Conservation (phyloP, 1,140 invertebrate species). For the Pogonomyrmex barbatus region DNA sequence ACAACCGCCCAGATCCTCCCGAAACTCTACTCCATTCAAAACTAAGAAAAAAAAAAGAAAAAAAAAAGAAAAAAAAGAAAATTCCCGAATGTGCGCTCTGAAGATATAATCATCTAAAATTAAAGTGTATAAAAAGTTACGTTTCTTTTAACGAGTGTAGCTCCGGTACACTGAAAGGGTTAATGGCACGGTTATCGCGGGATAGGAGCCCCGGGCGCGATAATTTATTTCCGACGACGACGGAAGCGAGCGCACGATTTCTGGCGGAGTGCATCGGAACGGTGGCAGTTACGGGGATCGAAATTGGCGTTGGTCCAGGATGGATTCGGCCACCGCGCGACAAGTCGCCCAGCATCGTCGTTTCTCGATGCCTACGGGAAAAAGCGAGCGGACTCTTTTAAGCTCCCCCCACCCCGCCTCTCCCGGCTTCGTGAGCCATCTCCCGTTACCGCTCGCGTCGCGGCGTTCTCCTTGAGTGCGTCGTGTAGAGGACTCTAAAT, state of each 20-base stretch:
- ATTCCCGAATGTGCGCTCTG: background rate
- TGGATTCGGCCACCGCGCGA: conserved; percentile 52
- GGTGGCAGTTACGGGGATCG: conserved; percentile 38
- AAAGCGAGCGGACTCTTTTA: conserved; percentile 62
- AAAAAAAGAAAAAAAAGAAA: too few relatives aligned
- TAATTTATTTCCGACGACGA: conserved; percentile 55
- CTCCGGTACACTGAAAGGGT: background rate
- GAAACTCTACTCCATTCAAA: background rate
- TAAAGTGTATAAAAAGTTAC: background rate
- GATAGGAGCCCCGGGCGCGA: background rate
- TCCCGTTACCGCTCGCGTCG: background rate
- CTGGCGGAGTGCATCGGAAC: conserved; percentile 19
- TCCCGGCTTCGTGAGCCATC: conserved; percentile 29
- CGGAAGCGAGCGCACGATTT: conserved; percentile 58
- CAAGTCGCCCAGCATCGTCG: conserved; percentile 57
- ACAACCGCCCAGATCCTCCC: background rate
- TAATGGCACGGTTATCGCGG: conserved; percentile 14
- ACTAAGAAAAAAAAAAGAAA: background rate
- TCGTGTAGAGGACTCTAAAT: conserved; percentile 71
- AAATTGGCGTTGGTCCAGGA: conserved; percentile 68
- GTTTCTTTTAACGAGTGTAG: background rate
- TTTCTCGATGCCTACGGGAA: conserved; percentile 43
- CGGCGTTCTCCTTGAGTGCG: conserved; percentile 55
- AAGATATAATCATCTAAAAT: background rate
- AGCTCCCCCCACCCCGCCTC: conserved; percentile 17